Conservation (phyloP, 2,113 vertebrate genomes). For the Genyomyrus donnyi region DNA sequence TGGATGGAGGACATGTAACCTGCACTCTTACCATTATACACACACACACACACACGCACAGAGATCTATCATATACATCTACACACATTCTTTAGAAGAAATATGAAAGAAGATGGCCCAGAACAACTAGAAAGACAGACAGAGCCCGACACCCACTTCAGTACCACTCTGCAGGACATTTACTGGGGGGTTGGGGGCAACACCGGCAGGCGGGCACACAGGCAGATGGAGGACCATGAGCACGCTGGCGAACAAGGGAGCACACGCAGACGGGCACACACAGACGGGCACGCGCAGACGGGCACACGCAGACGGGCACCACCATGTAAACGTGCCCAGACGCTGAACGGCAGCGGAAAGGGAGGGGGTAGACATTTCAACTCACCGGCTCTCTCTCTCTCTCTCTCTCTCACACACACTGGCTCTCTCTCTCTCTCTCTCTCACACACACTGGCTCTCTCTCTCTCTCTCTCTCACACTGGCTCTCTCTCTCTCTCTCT, state of each 20-base stretch:
- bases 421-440: background rate
- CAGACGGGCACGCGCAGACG: background rate
- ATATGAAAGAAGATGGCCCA: background rate
- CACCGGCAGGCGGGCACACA: background rate
- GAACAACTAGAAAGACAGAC: background rate
- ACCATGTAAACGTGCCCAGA: background rate
- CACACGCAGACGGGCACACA: background rate
- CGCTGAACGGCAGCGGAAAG: background rate
- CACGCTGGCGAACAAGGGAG: background rate
- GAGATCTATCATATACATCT: background rate
- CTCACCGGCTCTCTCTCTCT: background rate
- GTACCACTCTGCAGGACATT: background rate
- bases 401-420: background rate
- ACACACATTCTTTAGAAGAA: background rate
- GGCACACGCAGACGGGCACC: conserved; percentile 12
- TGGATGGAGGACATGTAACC: background rate
- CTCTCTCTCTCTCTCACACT: background rate
- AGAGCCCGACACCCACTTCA: background rate
- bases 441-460: background rate
- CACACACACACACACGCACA: background rate
- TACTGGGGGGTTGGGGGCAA: background rate
- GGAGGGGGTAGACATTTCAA: background rate
- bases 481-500: background rate
- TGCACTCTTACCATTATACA: background rate
- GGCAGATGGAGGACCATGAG: background rate